Percentiles rank a stretch among this genome's conserved stretches.
Conservation (phyloP, 1,140 invertebrate species). For the Rhizoglyphus robini region DNA sequence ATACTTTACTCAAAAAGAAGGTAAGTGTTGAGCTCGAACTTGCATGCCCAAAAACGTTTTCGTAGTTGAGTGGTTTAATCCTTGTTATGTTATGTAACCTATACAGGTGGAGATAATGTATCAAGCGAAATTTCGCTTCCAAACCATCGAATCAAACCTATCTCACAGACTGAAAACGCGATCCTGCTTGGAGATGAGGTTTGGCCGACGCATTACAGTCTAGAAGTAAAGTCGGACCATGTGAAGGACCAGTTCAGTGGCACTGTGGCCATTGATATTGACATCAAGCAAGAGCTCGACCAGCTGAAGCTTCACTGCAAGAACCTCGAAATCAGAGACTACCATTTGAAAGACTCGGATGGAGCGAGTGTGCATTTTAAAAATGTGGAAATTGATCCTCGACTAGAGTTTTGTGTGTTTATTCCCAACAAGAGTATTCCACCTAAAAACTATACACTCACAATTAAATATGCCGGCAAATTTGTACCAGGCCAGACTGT, state of each 20-base stretch:
- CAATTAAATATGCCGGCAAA: slow-evolving; percentile 46
- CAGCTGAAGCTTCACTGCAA: slow-evolving; percentile 51
- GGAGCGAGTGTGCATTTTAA: neutral
- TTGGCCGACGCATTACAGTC: slow-evolving; percentile 65
- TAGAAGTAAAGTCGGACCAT: slow-evolving; percentile 39
- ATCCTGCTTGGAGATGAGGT: slow-evolving; percentile 63
- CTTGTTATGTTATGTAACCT: too few relatives aligned
- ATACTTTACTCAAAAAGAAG: neutral
- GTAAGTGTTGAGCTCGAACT: slow-evolving; percentile 9
- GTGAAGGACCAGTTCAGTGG: slow-evolving; percentile 16
- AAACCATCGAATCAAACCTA: neutral
- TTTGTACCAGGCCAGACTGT: slow-evolving; percentile 49
- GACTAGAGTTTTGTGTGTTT: neutral
- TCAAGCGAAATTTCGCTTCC: neutral
- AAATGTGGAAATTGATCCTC: neutral
- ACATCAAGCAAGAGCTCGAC: neutral
- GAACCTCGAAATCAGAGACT: slow-evolving; percentile 55
- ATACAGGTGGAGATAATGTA: too few relatives aligned
- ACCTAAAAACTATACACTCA: neutral
- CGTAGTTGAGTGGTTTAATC: too few relatives aligned
- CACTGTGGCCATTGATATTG: neutral
- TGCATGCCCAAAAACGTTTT: too few relatives aligned
- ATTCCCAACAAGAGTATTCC: neutral
- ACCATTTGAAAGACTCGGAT: neutral
- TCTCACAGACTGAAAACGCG: neutral